These are phyloP conservation scores for Aquatica leii DNA, from an alignment of 2,888 invertebrate genomes.

Conservation along the genomic window DNA sequence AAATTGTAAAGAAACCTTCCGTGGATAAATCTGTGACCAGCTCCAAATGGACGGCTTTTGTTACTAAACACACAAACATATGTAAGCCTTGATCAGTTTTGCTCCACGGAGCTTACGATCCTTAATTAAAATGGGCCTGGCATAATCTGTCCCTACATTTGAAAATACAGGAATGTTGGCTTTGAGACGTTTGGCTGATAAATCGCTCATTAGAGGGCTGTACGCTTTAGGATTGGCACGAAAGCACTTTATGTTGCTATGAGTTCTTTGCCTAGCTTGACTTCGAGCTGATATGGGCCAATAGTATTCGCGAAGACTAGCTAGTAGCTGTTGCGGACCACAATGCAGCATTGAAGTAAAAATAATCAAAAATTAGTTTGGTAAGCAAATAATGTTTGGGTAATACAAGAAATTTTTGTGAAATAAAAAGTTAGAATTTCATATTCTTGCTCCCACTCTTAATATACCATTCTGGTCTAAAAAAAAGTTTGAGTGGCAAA, in stretches of 20 bases:
- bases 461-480: slow-evolving; percentile 15
- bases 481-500: not conserved
- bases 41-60: not conserved
- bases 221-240: no score
- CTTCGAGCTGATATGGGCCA: no score
- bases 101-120: slow-evolving; percentile 6
- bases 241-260: no score
- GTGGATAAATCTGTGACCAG: not conserved
- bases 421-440: not conserved
- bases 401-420: slow-evolving; percentile 19
- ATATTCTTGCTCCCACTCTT: slow-evolving; percentile 12
- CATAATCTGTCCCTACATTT: slow-evolving; percentile 12
- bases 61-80: not conserved
- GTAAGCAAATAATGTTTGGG: no score
- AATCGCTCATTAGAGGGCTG: slow-evolving; percentile 14
- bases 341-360: slow-evolving; percentile 34
- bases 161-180: slow-evolving; percentile 5
- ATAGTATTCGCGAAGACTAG: no score
- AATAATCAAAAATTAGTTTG: slow-evolving; percentile 21
- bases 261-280: no score
- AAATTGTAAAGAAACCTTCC: not conserved
- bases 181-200: slow-evolving; percentile 14
- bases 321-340: slow-evolving; percentile 27
- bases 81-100: not conserved
- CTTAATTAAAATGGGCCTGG: slow-evolving; percentile 9